Evolutionary conservation across 2,113 vertebrate genomes (phyloP), one percentile per base, ranked within the genome.

Genomic region (Corynorhinus townsendii): DNA sequence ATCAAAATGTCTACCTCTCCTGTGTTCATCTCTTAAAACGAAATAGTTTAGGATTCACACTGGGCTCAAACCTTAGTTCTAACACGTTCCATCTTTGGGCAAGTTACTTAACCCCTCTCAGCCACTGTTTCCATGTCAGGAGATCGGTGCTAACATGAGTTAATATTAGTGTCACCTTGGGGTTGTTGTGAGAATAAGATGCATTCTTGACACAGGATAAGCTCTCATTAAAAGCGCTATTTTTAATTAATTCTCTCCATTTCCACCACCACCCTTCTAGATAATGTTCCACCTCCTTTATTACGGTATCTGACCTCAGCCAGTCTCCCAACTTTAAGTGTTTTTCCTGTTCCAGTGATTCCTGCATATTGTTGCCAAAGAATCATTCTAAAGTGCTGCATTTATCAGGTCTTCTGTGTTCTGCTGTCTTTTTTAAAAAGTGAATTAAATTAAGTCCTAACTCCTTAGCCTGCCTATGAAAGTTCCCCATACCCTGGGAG

Each of bases 401-500:
- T 96, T 85, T 89, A 69, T 88, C 73, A 56, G 28, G 64, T 76
- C 24, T n/a, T 38, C 69, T 81, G 15, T 3, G 14, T 93, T 90
- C 71, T 81, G 71, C 72, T 88, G 20, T 15, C 26, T 86, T 86
- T 52, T 72, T 43, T 15, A 10, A n/a, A 68, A 35, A 54, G 19
- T 35, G 40, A 77, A 64, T 86, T 76, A 92, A 93, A 92, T 95
- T 56, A 86, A 79, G 14, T 91, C 54, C 43, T 86, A 85, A 94
- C 38, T 86, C 76, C 24, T 90, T 22, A 82, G 40, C 12, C 24
- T 85, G 30, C 28, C 64, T 83, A 30, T 33, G 45, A 90, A 94
- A 59, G 6, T 66, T 64, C 24, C 38, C 45, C 2, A 3, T 6
- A 8, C 4, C 20, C 43, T n/a, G 7, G 17, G 30, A 71, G 12